Percentiles rank a stretch among this genome's conserved stretches.
Conservation (phyloP, 2,888 invertebrate genomes). For the Drosophila falleni region DNA sequence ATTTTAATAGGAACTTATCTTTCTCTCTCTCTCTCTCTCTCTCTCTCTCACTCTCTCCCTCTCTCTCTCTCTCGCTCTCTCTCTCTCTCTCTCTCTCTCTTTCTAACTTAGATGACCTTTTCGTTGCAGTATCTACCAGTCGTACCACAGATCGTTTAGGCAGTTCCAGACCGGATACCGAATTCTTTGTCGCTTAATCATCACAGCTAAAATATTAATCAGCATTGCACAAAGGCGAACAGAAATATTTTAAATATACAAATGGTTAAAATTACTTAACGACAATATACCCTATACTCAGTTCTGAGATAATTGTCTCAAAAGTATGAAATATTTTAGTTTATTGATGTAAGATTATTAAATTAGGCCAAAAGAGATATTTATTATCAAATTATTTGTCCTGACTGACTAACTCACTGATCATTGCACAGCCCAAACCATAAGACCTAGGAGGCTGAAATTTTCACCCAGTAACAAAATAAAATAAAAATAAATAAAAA, state of each 20-base stretch:
- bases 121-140: neutral
- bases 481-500: neutral
- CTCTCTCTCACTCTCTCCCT: no score
- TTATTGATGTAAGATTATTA: no score
- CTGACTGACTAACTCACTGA: no score
- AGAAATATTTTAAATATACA: constrained; percentile 9
- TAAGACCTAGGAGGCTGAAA: no score
- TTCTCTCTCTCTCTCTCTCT: neutral
- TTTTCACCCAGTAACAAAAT: no score
- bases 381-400: no score
- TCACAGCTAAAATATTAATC: constrained; percentile 31
- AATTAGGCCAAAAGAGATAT: no score
- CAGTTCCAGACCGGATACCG: constrained; percentile 1
- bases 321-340: no score
- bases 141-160: neutral
- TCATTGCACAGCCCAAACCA: no score
- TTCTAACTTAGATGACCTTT: neutral
- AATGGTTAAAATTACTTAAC: neutral
- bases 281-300: neutral
- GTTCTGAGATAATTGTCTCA: no score
- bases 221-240: constrained; percentile 25
- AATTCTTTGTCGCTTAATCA: constrained; percentile 63
- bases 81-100: no score
- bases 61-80: no score
- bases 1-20: neutral